Evolutionary conservation across 2,113 vertebrate genomes (phyloP), one percentile per base, ranked within the genome.

Genomic region (Indri indri): DNA sequence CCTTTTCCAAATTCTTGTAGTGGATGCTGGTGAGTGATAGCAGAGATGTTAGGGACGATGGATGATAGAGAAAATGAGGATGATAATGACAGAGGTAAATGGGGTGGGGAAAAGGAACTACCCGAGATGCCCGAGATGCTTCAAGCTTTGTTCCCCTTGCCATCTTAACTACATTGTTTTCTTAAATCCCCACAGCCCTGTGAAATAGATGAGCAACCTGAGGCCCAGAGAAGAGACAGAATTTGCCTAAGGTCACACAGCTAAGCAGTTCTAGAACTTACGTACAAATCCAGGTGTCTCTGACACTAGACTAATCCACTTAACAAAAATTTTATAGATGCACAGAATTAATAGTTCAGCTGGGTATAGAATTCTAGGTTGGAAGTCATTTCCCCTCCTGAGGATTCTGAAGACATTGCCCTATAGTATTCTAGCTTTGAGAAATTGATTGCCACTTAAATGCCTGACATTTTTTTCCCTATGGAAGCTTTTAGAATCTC

Each of bases 201-300:
- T 85, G 76, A 73, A 59, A 14, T 45, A 13, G 52, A 70, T 17
- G 57, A 96, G 71, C 25, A 66, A 40, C 23, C 45, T 34, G 61
- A 93, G n/a, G 70, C 86, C 30, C 40, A n/a, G 63, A 90, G 42
- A 65, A 37, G 32, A 18, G 27, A 37, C 40, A 59, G 6, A 34
- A n/a, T 95, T 88, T 96, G 22, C 34, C 17, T 88, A 85, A 85
- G 23, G 12, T 37, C 65, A 91, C 73, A 76, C 34, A 95, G 37
- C 27, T 95, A 82, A 66, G 14, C 42, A 76, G 3, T 88, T 90
- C 34, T 42, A 74, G 79, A 88, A 74, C 30, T 82, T 20, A 76
- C 70, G n/a, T 65, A 50, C 6, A 92, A 84, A 70, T 70, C 37
- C 32, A 37, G 14, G 32, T 52, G 30, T 88, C 50, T 80, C 22